Base-by-base conservation (phyloP, 2,113 vertebrate species). In the Elachura formosa region DNA sequence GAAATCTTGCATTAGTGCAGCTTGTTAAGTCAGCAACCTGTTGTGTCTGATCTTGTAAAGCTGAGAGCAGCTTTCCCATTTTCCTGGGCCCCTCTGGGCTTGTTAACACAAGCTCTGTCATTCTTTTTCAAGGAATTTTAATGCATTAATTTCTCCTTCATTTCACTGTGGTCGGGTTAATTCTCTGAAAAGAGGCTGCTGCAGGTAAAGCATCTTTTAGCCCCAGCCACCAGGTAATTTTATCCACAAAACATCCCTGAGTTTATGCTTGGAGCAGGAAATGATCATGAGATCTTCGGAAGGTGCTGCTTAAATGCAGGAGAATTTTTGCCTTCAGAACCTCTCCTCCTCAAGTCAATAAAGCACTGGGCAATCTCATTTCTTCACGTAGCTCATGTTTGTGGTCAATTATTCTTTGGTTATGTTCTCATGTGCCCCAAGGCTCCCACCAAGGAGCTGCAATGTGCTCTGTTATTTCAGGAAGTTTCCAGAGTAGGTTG, bases 1-100 rank as follows among this genome's bases (percentile, higher is more conserved):
- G 74, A 91, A 94, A 91, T 82, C 54, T 45, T 51, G 41, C 52
- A 59, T 92, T 87, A 87, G 69, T 78, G 87, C 86, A 73, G 80
- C 77, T 69, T 82, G 86, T 92, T 84, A 92, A 90, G 92, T 51
- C 79, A 85, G 62, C 74, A 84, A 68, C 94, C 71, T 75, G 66
- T 91, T 93, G 81, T 91, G 82, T 51, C 90, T 82, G 66, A 84
- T 61, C 73, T 11, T 82, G 77, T 36, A 91, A 83, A 74, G 78
- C 67, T 93, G 46, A 63, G 93, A 91, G 46, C 15, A 31, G 84
- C 43, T 80, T 58, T 73, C 58, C 59, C 71, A 29, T 36, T 66
- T 87, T 38, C 48, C 67, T 82, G 69, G 63, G 61, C 25, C 24
- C 43, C 76, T 67, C 1, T 68, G 74, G 46, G 33, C 76, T 66